phyloP scores from a whole-genome alignment of 1,140 invertebrate species.

The Cotesia vestalis region DNA sequence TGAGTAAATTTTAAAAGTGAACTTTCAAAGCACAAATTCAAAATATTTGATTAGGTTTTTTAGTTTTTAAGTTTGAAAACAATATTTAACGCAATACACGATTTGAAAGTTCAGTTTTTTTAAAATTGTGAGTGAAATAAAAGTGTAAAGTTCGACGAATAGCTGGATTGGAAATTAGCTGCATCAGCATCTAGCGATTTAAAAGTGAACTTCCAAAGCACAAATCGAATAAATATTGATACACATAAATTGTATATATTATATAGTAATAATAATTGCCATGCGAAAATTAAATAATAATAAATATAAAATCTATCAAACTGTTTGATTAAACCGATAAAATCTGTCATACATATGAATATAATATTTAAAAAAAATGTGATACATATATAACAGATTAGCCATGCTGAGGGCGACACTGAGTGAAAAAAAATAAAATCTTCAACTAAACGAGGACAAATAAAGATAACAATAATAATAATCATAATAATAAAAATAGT shows the following conservation, averaged over 20 bases:
- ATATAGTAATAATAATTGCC: constrained; percentile 48
- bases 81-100: too few relatives aligned
- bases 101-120: too few relatives aligned
- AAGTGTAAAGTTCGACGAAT: too few relatives aligned
- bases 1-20: too few relatives aligned
- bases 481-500: constrained; percentile 24
- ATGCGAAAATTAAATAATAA: constrained; percentile 54
- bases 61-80: too few relatives aligned
- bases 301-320: constrained; percentile 50
- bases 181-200: constrained; percentile 36
- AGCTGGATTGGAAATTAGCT: too few relatives aligned
- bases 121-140: too few relatives aligned
- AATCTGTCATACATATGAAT: constrained; percentile 46
- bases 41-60: too few relatives aligned
- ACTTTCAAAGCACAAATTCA: too few relatives aligned
- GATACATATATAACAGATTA: constrained; percentile 49
- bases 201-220: constrained; percentile 39
- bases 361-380: constrained; percentile 25
- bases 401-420: constrained; percentile 66
- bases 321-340: constrained; percentile 46
- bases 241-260: constrained; percentile 40
- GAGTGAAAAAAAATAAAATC: constrained; percentile 48
- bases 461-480: constrained; percentile 20
- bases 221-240: constrained; percentile 43
- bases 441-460: constrained; percentile 36